Evolutionary conservation across 2,888 invertebrate species (phyloP).

Genomic region (Yponomeuta evonymella): DNA sequence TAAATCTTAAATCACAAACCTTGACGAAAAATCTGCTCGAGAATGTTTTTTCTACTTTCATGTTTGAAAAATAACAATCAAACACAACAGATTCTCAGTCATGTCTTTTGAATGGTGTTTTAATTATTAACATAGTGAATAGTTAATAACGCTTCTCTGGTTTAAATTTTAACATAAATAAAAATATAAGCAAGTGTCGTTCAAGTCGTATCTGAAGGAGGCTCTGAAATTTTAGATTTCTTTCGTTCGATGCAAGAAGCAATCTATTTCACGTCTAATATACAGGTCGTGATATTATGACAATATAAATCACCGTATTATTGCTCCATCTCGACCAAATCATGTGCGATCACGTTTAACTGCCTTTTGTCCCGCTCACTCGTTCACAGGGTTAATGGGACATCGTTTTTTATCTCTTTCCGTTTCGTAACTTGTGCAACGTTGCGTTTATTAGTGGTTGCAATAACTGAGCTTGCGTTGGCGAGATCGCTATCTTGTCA

Average conservation of each 20-base stretch:
- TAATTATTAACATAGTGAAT: too few relatives aligned
- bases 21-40: too few relatives aligned
- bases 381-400: constrained; percentile 31
- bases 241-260: not conserved
- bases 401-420: constrained; percentile 22
- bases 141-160: too few relatives aligned
- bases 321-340: constrained; percentile 1
- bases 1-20: too few relatives aligned
- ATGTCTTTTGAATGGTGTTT: too few relatives aligned
- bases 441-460: not conserved
- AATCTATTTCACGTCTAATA: not conserved
- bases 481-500: not conserved
- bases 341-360: constrained; percentile 21
- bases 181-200: too few relatives aligned
- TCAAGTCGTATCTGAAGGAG: too few relatives aligned
- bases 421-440: constrained; percentile 27
- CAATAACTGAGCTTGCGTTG: not conserved
- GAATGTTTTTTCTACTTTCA: too few relatives aligned
- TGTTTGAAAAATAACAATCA: too few relatives aligned
- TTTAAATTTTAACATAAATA: too few relatives aligned
- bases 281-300: not conserved
- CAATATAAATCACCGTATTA: constrained; percentile 25
- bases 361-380: constrained; percentile 23
- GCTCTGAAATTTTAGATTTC: not conserved
- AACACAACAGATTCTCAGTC: too few relatives aligned